Evolutionary conservation across 2,797 vertebrate species (phyloP).

Genomic region (Gymnodraco acuticeps): DNA sequence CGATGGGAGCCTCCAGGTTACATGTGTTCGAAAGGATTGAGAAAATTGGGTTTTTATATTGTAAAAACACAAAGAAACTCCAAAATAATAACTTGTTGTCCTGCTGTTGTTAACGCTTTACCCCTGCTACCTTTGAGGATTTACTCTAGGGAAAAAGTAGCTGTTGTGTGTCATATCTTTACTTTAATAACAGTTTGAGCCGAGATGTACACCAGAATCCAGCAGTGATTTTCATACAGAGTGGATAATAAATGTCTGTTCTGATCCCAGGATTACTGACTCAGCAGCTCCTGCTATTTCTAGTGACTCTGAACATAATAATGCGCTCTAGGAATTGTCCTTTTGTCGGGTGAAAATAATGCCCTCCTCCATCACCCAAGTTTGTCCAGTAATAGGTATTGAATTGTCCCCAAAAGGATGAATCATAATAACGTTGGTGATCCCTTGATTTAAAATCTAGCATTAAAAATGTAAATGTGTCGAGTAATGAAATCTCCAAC

Average conservation of each 20-base stretch:
- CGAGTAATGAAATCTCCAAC: not conserved
- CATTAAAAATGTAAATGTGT: not conserved
- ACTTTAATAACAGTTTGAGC: not conserved
- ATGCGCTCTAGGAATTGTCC: not conserved
- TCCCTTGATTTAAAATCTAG: not conserved
- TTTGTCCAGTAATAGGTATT: not conserved
- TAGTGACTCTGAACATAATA: slow-evolving; percentile 13
- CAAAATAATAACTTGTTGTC: not conserved
- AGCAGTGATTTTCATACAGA: slow-evolving; percentile 13
- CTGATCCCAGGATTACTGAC: slow-evolving; percentile 3
- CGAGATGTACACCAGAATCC: not conserved
- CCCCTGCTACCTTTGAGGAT: accelerated
- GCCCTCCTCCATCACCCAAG: not conserved
- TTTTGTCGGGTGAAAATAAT: not conserved
- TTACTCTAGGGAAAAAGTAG: not conserved
- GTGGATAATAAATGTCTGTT: slow-evolving; percentile 5
- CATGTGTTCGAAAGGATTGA: not conserved
- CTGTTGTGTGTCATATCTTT: not conserved
- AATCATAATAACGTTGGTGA: not conserved
- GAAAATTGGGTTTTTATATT: not conserved
- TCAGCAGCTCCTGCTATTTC: slow-evolving; percentile 3
- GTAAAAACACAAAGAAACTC: not conserved
- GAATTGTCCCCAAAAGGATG: not conserved
- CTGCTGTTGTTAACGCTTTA: not conserved
- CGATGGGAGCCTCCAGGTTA: not conserved